Conservation (phyloP, 2,113 vertebrate genomes). For the Scomber japonicus region DNA sequence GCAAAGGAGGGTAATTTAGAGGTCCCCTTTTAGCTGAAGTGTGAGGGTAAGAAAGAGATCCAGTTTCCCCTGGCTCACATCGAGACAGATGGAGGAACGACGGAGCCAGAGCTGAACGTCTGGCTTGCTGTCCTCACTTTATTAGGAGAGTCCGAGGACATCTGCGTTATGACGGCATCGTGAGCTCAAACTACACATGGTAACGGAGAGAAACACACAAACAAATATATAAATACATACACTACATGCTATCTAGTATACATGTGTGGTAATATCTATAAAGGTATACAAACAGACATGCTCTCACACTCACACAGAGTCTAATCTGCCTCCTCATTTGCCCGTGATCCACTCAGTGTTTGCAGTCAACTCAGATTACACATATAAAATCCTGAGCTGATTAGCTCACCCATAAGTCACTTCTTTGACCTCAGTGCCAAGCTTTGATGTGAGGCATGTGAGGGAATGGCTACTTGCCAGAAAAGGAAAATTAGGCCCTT, state of each 20-base stretch:
- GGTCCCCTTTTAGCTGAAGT: constrained; percentile 59
- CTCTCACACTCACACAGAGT: constrained; percentile 11
- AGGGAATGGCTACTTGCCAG: constrained; percentile 29
- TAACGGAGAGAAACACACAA: not conserved
- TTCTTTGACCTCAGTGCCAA: constrained; percentile 49
- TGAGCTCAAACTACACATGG: not conserved
- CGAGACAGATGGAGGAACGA: constrained; percentile 44
- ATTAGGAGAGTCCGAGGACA: constrained; percentile 35
- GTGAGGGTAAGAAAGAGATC: constrained; percentile 45
- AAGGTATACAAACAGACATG: not conserved
- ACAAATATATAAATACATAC: not conserved
- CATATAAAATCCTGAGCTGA: constrained; percentile 62
- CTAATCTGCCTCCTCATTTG: constrained; percentile 50
- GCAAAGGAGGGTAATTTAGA: constrained; percentile 46
- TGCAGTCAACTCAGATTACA: constrained; percentile 56
- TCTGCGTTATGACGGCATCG: constrained; percentile 42
- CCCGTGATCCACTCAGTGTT: constrained; percentile 54
- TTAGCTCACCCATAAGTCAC: constrained; percentile 61
- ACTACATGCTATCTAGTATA: not conserved
- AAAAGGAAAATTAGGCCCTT: constrained; percentile 9
- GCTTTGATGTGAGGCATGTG: constrained; percentile 38
- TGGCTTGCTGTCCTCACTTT: constrained; percentile 40
- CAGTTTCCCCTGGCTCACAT: constrained; percentile 52
- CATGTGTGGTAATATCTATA: not conserved
- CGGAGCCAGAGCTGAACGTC: constrained; percentile 39